Conservation (phyloP, 2,888 invertebrate species). For the Ectropis crepuscularia region DNA sequence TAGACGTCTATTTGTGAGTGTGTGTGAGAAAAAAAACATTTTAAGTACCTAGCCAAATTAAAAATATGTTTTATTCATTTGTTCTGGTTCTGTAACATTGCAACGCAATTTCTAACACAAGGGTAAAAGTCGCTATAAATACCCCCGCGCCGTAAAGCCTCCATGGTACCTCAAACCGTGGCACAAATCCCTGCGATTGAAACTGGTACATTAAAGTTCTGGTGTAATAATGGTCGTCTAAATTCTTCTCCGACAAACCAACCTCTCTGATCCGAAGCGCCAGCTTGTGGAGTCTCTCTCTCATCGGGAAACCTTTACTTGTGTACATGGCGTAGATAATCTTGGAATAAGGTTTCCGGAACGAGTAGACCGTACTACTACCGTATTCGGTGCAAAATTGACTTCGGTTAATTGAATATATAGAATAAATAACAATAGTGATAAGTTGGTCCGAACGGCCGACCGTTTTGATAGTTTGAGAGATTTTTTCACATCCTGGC, state of each 20-base stretch:
- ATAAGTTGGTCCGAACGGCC: constrained; percentile 48
- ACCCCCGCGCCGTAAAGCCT: constrained; percentile 48
- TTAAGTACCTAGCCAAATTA: too few relatives aligned
- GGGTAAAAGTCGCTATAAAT: constrained; percentile 40
- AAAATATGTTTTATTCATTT: neutral
- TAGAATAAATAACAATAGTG: constrained; percentile 48
- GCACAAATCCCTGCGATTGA: constrained; percentile 22
- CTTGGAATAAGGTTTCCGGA: constrained; percentile 51
- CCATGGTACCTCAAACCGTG: constrained; percentile 54
- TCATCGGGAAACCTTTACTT: constrained; percentile 65
- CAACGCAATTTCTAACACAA: constrained; percentile 45
- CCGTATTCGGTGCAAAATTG: constrained; percentile 53
- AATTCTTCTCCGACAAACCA: constrained; percentile 52
- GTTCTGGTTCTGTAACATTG: constrained; percentile 7
- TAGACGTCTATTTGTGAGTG: too few relatives aligned
- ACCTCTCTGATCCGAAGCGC: constrained; percentile 55
- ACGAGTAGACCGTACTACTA: constrained; percentile 39
- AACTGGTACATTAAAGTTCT: constrained; percentile 39
- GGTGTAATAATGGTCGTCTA: constrained; percentile 40
- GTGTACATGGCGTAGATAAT: constrained; percentile 59
- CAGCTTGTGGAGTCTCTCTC: constrained; percentile 43
- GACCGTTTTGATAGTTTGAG: constrained; percentile 52
- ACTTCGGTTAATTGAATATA: constrained; percentile 53
- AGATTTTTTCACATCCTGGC: constrained; percentile 41
- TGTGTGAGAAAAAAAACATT: too few relatives aligned